Evolutionary conservation across 2,113 vertebrate genomes (phyloP).

Genomic region (Chaenocephalus aceratus): DNA sequence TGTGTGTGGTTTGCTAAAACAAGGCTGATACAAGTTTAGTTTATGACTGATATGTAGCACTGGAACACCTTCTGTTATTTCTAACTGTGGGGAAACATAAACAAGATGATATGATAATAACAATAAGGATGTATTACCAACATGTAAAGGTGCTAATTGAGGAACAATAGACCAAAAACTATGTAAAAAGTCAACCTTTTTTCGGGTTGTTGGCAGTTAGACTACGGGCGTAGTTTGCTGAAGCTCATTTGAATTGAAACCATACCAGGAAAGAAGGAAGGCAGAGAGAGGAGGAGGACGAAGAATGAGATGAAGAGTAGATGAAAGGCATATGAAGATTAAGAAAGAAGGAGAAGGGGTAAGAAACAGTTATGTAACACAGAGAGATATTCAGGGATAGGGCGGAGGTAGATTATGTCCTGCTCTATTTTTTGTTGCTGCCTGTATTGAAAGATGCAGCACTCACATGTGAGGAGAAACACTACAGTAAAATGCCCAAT

Average conservation of each 20-base stretch:
- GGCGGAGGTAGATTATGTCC: neutral
- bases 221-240: neutral
- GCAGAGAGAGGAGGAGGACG: neutral
- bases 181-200: no score
- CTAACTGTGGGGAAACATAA: neutral
- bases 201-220: no score
- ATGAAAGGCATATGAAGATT: slow-evolving; percentile 36
- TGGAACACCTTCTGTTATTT: neutral
- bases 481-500: no score
- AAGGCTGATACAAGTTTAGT: no score
- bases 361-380: slow-evolving; percentile 33
- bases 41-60: no score
- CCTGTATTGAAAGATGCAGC: slow-evolving; percentile 13
- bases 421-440: neutral
- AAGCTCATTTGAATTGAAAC: slow-evolving; percentile 22
- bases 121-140: neutral
- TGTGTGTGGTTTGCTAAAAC: no score
- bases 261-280: neutral
- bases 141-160: neutral
- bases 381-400: slow-evolving; percentile 11
- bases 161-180: neutral
- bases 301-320: slow-evolving; percentile 21
- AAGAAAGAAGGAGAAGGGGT: neutral
- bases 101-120: no score
- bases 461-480: no score